Conservation (phyloP, 2,888 invertebrate species). For the Pollenia angustigena region DNA sequence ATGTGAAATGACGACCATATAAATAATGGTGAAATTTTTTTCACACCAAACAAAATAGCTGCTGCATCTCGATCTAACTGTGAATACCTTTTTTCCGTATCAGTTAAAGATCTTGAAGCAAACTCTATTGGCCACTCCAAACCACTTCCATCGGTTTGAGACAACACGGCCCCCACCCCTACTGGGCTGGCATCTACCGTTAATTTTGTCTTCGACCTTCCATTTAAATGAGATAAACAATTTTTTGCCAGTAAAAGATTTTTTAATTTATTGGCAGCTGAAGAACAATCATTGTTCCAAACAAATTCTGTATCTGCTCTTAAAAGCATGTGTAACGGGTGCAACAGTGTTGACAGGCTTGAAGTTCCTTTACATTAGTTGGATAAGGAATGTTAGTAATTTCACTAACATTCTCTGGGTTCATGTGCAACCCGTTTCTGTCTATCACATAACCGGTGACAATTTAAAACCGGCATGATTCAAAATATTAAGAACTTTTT, state of each 20-base stretch:
- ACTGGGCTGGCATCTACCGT: conserved; percentile 76
- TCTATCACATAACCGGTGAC: conserved; percentile 75
- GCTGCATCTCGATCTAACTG: conserved; percentile 77
- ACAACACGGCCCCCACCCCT: conserved; percentile 78
- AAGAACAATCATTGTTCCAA: conserved; percentile 77
- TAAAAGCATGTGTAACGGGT: conserved; percentile 42
- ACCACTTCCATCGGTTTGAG: conserved; percentile 78
- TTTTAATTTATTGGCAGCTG: conserved; percentile 75
- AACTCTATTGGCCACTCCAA: conserved; percentile 80
- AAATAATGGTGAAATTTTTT: conserved; percentile 77
- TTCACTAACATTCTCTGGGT: conserved; percentile 76
- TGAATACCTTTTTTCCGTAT: conserved; percentile 78
- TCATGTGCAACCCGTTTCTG: conserved; percentile 77
- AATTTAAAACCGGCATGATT: conserved; percentile 59
- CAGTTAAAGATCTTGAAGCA: conserved; percentile 78
- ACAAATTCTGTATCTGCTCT: conserved; percentile 24
- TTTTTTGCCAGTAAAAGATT: conserved; percentile 22
- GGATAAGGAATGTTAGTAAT: conserved; percentile 72
- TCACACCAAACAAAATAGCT: conserved; percentile 79
- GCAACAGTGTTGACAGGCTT: conserved; percentile 51
- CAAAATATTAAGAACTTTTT: conserved; percentile 48
- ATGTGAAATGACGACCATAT: conserved; percentile 49
- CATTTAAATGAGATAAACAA: conserved; percentile 75
- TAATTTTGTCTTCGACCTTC: conserved; percentile 73
- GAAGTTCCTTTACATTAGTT: conserved; percentile 72